These are phyloP conservation scores for Drepana falcataria DNA, from an alignment of 2,888 invertebrate genomes.

Conservation along the genomic window DNA sequence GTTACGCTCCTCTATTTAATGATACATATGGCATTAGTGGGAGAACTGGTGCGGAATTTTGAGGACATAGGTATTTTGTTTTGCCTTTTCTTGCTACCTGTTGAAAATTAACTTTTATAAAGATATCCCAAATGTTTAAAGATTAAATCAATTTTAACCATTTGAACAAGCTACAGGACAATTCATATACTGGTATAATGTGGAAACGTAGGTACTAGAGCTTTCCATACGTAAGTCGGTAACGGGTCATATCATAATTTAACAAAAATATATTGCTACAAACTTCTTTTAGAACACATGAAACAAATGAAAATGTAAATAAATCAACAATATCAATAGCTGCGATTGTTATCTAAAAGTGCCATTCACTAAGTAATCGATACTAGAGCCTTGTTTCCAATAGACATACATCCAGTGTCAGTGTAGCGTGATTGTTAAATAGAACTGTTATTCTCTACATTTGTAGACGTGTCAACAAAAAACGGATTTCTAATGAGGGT, in stretches of 20 bases:
- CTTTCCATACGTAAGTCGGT: too few species aligned
- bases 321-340: slow-evolving; percentile 22
- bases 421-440: slow-evolving; percentile 24
- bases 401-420: slow-evolving; percentile 28
- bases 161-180: too few species aligned
- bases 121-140: too few species aligned
- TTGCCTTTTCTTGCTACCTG: too few species aligned
- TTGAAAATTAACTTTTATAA: too few species aligned
- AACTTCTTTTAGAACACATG: too few species aligned
- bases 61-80: background rate
- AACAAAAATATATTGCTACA: background rate
- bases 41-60: background rate
- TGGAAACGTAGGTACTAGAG: too few species aligned
- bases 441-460: slow-evolving; percentile 21
- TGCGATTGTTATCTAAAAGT: slow-evolving; percentile 34
- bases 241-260: background rate
- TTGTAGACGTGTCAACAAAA: slow-evolving; percentile 13
- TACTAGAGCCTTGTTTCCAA: slow-evolving; percentile 35
- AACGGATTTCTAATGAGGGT: slow-evolving; percentile 20
- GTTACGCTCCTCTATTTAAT: slow-evolving; percentile 10
- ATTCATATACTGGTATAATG: too few species aligned
- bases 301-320: too few species aligned
- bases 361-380: slow-evolving; percentile 36
- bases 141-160: too few species aligned
- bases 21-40: slow-evolving; percentile 11